Conservation (phyloP, 2,113 vertebrate genomes). For the Myanophis thanlyinensis region DNA sequence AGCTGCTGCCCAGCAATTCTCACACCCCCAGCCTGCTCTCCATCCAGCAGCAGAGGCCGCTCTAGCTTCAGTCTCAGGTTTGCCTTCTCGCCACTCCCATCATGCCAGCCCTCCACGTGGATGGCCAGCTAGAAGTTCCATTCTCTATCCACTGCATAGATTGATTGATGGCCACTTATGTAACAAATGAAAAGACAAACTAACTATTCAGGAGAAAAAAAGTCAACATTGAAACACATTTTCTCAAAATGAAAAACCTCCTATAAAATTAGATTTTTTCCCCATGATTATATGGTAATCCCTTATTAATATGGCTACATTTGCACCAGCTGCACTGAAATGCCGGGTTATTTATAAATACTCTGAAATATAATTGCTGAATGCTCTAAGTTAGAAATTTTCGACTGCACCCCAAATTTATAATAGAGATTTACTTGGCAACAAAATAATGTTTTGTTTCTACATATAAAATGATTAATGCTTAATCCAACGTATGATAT, state of each 20-base stretch:
- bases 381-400: constrained; percentile 33
- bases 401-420: constrained; percentile 16
- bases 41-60: too few species aligned
- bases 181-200: neutral
- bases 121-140: too few species aligned
- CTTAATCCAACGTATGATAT: constrained; percentile 51
- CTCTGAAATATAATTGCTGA: constrained; percentile 23
- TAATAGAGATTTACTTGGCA: constrained; percentile 18
- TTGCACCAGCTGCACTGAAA: neutral
- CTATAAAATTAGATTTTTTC: neutral
- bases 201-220: neutral
- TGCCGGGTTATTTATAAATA: too few species aligned
- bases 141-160: too few species aligned
- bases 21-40: too few species aligned
- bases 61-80: too few species aligned
- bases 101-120: too few species aligned
- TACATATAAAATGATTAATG: constrained; percentile 40
- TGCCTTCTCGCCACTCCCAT: too few species aligned
- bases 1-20: too few species aligned
- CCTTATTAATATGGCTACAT: constrained; percentile 8
- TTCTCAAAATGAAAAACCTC: fast-evolving
- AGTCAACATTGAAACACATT: neutral
- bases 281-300: neutral
- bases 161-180: constrained; percentile 28
- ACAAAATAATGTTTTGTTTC: constrained; percentile 39